phyloP scores from a whole-genome alignment of 2,797 vertebrate genomes.

The Enteromius fasciolatus region DNA sequence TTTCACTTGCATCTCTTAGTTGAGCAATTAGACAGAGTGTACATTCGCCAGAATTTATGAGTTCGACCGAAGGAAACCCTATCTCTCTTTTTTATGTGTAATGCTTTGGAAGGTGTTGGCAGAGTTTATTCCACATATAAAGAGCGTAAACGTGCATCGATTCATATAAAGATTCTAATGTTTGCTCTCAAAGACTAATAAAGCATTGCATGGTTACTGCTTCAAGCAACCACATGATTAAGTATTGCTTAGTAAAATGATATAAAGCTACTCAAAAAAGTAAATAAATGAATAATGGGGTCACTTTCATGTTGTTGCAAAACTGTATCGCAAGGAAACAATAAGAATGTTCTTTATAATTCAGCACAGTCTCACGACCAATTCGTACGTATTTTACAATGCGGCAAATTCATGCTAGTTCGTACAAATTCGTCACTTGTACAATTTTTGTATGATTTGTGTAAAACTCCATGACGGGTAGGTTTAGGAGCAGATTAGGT shows the following conservation, averaged over 20 bases:
- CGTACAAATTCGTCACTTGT: too few relatives aligned
- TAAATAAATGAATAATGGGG: not conserved
- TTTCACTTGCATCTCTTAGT: conserved; percentile 50
- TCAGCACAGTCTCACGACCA: too few relatives aligned
- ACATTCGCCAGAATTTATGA: conserved; percentile 31
- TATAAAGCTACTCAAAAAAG: not conserved
- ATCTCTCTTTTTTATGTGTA: not conserved
- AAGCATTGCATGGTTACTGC: not conserved
- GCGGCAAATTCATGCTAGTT: too few relatives aligned
- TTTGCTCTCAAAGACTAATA: not conserved
- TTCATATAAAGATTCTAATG: not conserved
- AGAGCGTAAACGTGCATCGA: not conserved
- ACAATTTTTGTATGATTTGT: too few relatives aligned
- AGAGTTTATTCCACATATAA: not conserved
- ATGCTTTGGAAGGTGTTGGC: not conserved
- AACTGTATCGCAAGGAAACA: not conserved
- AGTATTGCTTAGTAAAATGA: not conserved
- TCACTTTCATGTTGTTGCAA: not conserved
- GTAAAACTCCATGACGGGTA: too few relatives aligned
- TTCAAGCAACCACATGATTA: not conserved
- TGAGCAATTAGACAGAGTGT: conserved; percentile 51
- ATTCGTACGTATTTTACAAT: too few relatives aligned
- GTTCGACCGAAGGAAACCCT: not conserved
- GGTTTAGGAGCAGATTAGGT: too few relatives aligned
- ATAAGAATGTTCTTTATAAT: not conserved